Evolutionary conservation across 2,888 invertebrate species (phyloP), one percentile per base, ranked within the genome.

Genomic region (Pristionchus maxplancki): DNA sequence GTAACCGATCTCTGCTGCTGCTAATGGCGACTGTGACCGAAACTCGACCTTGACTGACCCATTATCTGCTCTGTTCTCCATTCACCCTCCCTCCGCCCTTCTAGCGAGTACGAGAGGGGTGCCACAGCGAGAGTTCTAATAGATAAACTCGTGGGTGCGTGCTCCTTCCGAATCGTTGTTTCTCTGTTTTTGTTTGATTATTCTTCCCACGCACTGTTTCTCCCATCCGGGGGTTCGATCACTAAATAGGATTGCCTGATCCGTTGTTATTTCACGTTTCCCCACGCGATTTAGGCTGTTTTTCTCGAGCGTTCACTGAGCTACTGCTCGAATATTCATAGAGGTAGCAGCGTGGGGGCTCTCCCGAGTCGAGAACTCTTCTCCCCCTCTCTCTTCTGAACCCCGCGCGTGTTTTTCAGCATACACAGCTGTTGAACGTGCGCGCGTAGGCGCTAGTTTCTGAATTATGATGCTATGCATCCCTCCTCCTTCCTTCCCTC

Each of bases 11-110:
- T 71, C 37, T 37, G 20, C 64, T 20, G 71, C 37, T 37, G 15
- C 37, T 71, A 37, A 37, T 20, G 17, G 71, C 20, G 34, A 71
- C 37, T 71, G 71, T 71, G 71, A 71, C 71, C 71, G 71, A 71
- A 71, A 71, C 71, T 71, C 71, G 71, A 20, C 71, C 71, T 71
- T 71, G 71, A 37, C 37, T 37, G 71, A 71, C 71, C 71, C 37
- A 71, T 71, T 71, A 71, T 40, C 71, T 64, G 24, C 58, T 24
- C 64, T 64, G 31, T 64, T 34, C 71, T 71, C 24, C 34, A 15
- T 34, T 67, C 67, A 13, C 17, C 71, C 17, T 37, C 24, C 34
- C 64, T 31, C 64, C 64, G 11, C 31, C 58, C 31, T 64, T 64
- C 37, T 24, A 71, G 71, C 20, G 8, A 40, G 71, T 40, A 40